Evolutionary conservation across 2,797 vertebrate species (phyloP).

Genomic region (Pachyuromys duprasi): DNA sequence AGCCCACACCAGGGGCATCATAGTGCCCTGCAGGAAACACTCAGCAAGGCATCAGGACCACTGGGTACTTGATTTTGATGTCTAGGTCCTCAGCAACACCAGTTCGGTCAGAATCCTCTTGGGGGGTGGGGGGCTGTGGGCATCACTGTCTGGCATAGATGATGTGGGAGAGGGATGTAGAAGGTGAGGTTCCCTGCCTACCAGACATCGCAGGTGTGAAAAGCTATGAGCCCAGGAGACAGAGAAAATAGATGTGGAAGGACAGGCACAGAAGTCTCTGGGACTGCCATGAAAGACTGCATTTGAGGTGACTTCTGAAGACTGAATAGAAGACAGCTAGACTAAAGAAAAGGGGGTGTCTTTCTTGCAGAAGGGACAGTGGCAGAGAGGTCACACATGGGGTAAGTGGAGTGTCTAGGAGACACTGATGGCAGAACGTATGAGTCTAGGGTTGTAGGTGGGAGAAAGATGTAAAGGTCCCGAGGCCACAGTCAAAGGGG

Average conservation of each 20-base stretch:
- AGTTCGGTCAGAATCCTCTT: background rate
- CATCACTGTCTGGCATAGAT: background rate
- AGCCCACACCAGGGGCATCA: background rate
- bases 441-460: background rate
- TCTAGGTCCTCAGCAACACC: background rate
- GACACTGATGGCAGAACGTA: background rate
- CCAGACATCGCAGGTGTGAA: background rate
- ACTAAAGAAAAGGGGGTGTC: background rate
- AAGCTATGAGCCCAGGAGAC: background rate
- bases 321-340: background rate
- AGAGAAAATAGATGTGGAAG: accelerated
- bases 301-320: background rate
- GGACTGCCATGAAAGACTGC: accelerated
- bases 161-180: background rate
- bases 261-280: background rate
- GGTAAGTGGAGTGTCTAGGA: background rate
- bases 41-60: accelerated
- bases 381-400: accelerated
- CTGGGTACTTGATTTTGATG: too few species aligned
- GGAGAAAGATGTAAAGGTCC: background rate
- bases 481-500: background rate
- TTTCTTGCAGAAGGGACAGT: background rate
- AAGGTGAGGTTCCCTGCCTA: background rate
- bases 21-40: background rate
- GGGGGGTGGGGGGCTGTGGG: accelerated